phyloP scores from a whole-genome alignment of 1,140 invertebrate species.

The Diuraphis noxia region DNA sequence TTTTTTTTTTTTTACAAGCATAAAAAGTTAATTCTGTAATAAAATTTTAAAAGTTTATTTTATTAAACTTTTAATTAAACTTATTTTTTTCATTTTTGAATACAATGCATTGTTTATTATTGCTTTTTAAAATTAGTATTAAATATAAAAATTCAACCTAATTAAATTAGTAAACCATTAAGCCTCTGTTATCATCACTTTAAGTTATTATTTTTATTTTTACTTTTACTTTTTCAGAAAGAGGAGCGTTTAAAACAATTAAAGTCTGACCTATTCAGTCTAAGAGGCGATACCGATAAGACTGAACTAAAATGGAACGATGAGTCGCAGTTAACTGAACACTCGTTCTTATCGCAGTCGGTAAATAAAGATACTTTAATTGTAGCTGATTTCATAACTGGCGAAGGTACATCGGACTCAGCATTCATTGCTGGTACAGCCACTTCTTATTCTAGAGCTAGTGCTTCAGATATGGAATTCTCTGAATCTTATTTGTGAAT shows the following conservation, averaged over 20 bases:
- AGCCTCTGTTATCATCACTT: not conserved
- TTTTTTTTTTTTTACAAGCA: too few relatives aligned
- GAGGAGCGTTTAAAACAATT: conserved; percentile 83
- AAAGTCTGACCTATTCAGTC: conserved; percentile 71
- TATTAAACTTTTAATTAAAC: not conserved
- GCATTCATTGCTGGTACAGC: conserved; percentile 72
- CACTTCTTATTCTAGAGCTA: conserved; percentile 75
- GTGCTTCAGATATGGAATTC: conserved; percentile 81
- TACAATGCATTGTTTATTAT: not conserved
- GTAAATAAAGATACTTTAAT: conserved; percentile 63
- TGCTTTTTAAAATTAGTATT: not conserved
- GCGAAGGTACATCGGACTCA: conserved; percentile 76
- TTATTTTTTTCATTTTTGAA: not conserved
- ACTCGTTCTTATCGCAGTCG: conserved; percentile 55
- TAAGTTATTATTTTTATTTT: not conserved
- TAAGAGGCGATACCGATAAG: conserved; percentile 63
- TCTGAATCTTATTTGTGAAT: conserved; percentile 82
- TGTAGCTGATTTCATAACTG: conserved; percentile 74
- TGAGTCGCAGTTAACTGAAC: conserved; percentile 50
- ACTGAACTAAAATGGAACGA: conserved; percentile 64
- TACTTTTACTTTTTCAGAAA: conserved; percentile 68
- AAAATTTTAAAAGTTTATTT: not conserved
- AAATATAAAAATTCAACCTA: not conserved
- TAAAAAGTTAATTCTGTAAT: too few relatives aligned
- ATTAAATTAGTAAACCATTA: not conserved